Conservation (phyloP, 2,113 vertebrate species). For the Chrysemys picta region DNA sequence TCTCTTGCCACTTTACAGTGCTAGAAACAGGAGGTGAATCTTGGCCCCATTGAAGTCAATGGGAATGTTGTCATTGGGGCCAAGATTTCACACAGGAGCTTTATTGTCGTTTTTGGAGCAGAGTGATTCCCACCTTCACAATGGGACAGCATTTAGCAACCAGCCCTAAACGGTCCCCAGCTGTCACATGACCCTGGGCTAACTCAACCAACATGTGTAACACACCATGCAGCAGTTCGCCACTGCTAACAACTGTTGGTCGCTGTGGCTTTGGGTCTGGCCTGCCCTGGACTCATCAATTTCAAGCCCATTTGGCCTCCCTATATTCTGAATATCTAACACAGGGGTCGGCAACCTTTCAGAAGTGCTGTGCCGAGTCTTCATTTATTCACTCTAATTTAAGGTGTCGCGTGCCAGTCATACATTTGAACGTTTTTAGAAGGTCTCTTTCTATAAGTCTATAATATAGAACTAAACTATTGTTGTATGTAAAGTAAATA, state of each 20-base stretch:
- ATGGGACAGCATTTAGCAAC: background rate
- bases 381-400: no score
- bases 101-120: background rate
- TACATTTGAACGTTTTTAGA: no score
- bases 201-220: background rate
- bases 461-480: no score
- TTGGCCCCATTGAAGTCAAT: background rate
- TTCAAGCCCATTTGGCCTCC: background rate
- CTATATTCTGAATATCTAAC: background rate
- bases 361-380: no score
- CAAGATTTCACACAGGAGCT: background rate
- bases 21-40: background rate
- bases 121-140: background rate
- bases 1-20: background rate
- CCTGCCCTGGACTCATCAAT: background rate
- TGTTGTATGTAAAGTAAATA: no score
- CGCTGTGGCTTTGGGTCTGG: background rate
- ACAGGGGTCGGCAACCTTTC: no score
- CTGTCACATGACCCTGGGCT: background rate
- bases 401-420: no score
- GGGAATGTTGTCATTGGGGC: background rate
- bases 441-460: no score
- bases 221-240: background rate
- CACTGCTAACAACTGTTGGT: background rate
- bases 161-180: background rate